Base-by-base conservation (phyloP, 2,113 vertebrate species). In the Mirza zaza region DNA sequence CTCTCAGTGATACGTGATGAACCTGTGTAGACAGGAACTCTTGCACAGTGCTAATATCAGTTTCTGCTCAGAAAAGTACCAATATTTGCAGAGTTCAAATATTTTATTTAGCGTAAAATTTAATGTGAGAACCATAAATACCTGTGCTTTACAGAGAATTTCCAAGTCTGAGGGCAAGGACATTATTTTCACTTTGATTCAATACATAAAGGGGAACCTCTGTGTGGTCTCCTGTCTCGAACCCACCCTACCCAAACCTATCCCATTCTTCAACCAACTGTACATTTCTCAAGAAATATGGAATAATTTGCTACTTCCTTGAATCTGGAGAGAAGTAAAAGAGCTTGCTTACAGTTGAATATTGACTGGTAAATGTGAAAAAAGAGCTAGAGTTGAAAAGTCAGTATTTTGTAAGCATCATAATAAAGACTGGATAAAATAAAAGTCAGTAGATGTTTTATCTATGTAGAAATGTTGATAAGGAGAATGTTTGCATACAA, bases 51-150 rank as follows among this genome's bases (percentile, higher is more conserved):
- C 21, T 86, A n/a, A 92, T 75, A 52, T 71, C 71, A 93, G 32
- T 85, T 94, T 25, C 52, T 79, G 77, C 23, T 70, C 34, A 82
- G 75, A 88, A 80, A 14, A 96, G 48, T 93, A 34, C 52, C 71
- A 82, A 36, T 87, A 61, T 92, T 95, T 92, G 29, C 67, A 95
- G 20, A 91, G 15, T 57, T 36, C n/a, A 97, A 59, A 61, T 77
- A 52, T 87, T 94, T 93, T 83, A 76, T 81, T 81, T 75, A 70
- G 25, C 50, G 21, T 91, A 84, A 96, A 93, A 79, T 15, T 50
- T 91, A 92, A 88, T 61, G 14, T 82, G 59, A 82, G 39, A 84
- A 85, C 71, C 84, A 81, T 90, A 96, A 94, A 67, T 81, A 42
- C 17, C 17, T 77, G 15, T 45, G 25, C 14, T 89, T 96, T 93